Evolutionary conservation across 2,113 vertebrate genomes (phyloP).

Genomic region (Oceanites oceanicus): DNA sequence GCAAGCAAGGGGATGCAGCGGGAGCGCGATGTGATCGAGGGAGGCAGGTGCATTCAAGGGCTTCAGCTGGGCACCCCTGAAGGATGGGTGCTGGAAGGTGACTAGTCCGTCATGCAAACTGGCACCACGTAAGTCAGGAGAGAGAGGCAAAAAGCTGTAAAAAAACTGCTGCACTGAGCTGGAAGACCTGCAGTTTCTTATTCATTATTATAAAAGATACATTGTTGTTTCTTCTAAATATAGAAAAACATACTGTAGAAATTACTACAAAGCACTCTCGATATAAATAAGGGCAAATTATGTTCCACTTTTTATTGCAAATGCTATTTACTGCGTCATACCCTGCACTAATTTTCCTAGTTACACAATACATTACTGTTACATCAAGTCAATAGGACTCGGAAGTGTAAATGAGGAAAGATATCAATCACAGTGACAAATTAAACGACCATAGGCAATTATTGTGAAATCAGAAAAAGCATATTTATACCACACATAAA

Average conservation of each 20-base stretch:
- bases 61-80: background rate
- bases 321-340: background rate
- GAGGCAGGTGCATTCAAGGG: background rate
- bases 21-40: background rate
- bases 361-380: background rate
- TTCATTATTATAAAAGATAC: background rate
- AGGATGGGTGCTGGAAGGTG: background rate
- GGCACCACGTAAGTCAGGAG: background rate
- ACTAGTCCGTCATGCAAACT: background rate
- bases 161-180: background rate
- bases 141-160: background rate
- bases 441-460: background rate
- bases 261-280: background rate
- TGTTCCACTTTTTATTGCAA: background rate
- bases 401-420: conserved; percentile 45
- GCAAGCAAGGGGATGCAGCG: background rate
- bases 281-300: background rate
- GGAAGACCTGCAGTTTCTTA: background rate
- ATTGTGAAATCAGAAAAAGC: background rate
- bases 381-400: background rate
- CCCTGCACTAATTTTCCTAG: background rate
- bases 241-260: background rate
- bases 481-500: background rate
- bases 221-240: background rate
- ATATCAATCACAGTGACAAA: conserved; percentile 12